phyloP scores from a whole-genome alignment of 1,140 invertebrate genomes.

The Achroia grisella region DNA sequence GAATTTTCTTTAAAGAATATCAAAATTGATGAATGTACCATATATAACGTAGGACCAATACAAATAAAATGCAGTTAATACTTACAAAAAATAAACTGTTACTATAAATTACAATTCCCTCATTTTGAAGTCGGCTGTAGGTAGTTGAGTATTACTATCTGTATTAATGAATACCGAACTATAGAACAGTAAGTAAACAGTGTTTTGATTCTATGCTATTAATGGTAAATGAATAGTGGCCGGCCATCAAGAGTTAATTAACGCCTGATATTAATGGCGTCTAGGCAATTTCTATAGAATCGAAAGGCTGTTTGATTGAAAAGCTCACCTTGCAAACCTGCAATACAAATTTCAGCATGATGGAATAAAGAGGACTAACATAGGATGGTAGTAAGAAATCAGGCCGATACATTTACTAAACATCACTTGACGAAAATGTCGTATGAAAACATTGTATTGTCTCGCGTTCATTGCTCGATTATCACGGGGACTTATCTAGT shows the following conservation, averaged over 20 bases:
- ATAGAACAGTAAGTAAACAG: no score
- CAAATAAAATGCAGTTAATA: no score
- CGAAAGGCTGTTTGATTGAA: conserved; percentile 44
- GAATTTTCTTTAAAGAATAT: no score
- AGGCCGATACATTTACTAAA: conserved; percentile 19
- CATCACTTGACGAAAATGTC: conserved; percentile 17
- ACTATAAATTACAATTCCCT: no score
- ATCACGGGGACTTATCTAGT: no score
- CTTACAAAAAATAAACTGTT: no score
- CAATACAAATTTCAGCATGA: conserved; percentile 49
- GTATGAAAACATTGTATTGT: not conserved
- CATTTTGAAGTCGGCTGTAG: no score
- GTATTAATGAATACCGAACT: no score
- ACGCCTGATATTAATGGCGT: conserved; percentile 10
- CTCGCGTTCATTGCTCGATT: not conserved
- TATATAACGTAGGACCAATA: no score
- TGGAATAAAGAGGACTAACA: conserved; percentile 22
- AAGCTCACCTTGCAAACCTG: conserved; percentile 49
- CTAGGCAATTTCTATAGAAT: conserved; percentile 8
- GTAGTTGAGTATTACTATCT: no score
- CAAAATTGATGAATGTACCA: no score
- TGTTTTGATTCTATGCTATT: no score
- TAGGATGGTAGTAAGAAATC: conserved; percentile 16
- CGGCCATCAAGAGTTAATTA: conserved; percentile 16
- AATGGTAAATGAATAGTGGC: not conserved